These are phyloP conservation scores for Ispidina lecontei DNA, from an alignment of 2,797 vertebrate genomes.

Conservation along the genomic window DNA sequence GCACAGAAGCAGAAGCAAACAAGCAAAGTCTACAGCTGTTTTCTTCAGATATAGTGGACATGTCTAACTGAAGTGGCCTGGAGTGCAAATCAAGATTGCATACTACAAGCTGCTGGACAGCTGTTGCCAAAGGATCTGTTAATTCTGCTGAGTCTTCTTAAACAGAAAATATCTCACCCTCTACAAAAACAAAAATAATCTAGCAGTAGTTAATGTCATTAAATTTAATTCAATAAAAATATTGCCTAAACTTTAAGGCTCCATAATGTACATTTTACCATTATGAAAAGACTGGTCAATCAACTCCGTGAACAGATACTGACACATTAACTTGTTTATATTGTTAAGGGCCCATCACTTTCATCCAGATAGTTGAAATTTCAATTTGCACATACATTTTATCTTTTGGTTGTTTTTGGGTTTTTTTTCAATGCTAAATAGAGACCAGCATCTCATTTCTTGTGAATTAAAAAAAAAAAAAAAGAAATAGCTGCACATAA, in stretches of 20 bases:
- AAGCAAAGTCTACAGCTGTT: not conserved
- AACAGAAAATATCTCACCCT: not conserved
- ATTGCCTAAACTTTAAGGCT: not conserved
- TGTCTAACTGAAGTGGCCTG: not conserved
- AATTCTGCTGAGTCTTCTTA: constrained; percentile 24
- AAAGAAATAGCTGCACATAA: not conserved
- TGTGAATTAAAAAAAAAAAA: not conserved
- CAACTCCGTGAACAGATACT: not conserved
- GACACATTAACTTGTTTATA: not conserved
- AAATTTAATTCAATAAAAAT: constrained; percentile 2
- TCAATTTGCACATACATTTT: not conserved
- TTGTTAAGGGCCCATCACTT: not conserved
- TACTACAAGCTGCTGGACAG: not conserved
- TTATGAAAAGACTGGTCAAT: not conserved
- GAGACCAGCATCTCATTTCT: constrained; percentile 18
- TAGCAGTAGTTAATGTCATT: not conserved
- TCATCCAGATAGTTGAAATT: not conserved
- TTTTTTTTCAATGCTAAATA: not conserved
- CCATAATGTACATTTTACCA: not conserved
- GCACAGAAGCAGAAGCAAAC: not conserved
- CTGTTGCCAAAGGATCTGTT: constrained; percentile 6
- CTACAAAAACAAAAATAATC: not conserved
- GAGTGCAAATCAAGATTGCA: not conserved
- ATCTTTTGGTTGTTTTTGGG: not conserved
- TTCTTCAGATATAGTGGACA: not conserved